Evolutionary conservation across 2,888 invertebrate species (phyloP).

Genomic region (Cephus pulcher): DNA sequence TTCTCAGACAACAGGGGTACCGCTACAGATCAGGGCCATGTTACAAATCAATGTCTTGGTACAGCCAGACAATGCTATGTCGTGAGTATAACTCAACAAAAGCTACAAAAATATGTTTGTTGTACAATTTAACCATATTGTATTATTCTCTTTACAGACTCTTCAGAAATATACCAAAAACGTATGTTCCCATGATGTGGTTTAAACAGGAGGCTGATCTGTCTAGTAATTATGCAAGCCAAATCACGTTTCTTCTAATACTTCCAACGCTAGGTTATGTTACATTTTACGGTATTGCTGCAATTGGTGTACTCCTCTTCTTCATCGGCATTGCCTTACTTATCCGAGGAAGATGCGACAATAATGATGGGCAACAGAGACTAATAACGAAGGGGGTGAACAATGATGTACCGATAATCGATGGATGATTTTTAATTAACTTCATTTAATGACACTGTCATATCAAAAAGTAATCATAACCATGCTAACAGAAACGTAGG

Average conservation of each 20-base stretch:
- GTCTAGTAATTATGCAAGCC: conserved; percentile 70
- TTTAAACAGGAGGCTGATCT: conserved; percentile 77
- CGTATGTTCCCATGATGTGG: conserved; percentile 81
- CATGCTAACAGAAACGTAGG: background rate
- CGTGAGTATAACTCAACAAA: conserved; percentile 66
- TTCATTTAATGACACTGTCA: background rate
- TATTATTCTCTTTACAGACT: conserved; percentile 66
- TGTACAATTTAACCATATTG: background rate
- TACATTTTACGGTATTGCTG: conserved; percentile 70
- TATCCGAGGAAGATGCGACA: conserved; percentile 53
- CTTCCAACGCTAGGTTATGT: conserved; percentile 70
- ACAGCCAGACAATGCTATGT: conserved; percentile 68
- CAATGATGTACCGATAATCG: conserved; percentile 20
- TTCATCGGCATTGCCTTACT: conserved; percentile 59
- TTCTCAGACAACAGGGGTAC: conserved; percentile 76
- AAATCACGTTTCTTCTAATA: conserved; percentile 70
- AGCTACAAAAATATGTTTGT: background rate
- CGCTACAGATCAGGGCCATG: conserved; percentile 78
- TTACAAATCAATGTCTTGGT: conserved; percentile 82
- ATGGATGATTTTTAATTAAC: conserved; percentile 25
- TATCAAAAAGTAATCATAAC: background rate
- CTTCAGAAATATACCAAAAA: conserved; percentile 69
- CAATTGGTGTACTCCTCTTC: conserved; percentile 64
- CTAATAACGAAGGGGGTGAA: conserved; percentile 49
- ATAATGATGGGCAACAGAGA: conserved; percentile 55